Base-by-base conservation (phyloP, 2,113 vertebrate species). In the Lagenorhynchus albirostris region DNA sequence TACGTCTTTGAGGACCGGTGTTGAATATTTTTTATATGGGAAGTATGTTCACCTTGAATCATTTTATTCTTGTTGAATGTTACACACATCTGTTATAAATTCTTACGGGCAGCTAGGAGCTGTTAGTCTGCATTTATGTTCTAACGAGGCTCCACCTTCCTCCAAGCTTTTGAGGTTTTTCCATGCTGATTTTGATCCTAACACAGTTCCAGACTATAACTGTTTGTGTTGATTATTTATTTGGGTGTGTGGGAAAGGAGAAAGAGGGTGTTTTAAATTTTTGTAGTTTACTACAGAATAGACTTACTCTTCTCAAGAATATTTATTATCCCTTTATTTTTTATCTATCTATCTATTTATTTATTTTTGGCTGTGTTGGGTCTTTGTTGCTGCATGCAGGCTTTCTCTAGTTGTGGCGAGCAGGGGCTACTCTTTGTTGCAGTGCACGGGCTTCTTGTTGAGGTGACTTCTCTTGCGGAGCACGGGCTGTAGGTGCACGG, bases 11-110 rank as follows among this genome's bases (percentile, higher is more conserved):
- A 93, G 73, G 47, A 93, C 14, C 62, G n/a, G 23, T 89, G 12
- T 81, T 89, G 25, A 58, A 44, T 85, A 26, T 81, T 74, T 77
- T 92, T 83, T 81, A 18, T 41, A 29, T 71, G 41, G 60, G 76
- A 91, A 63, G 8, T 77, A 29, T 82, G n/a, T 62, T 86, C 29
- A 91, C 11, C 14, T 95, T 86, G 33, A n/a, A 26, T 67, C 11
- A 6, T 94, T 80, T 89, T 89, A 86, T 93, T 86, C 21, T 89
- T 89, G 11, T 60, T 90, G 79, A 85, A n/a, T 89, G 41, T 84
- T 85, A 62, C 55, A 50, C 79, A 31, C 79, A 55, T 82, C 50
- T 70, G 70, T 85, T 50, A 53, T 77, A 33, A 89, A 65, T 67
- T 83, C 26, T 77, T 17, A 53, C 12, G 55, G 58, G 67, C 31